A percentile compares a stretch with the other conserved stretches of the same genome.
Evolutionary conservation across 2,113 vertebrate species (phyloP).

Genomic region (Pionites leucogaster): DNA sequence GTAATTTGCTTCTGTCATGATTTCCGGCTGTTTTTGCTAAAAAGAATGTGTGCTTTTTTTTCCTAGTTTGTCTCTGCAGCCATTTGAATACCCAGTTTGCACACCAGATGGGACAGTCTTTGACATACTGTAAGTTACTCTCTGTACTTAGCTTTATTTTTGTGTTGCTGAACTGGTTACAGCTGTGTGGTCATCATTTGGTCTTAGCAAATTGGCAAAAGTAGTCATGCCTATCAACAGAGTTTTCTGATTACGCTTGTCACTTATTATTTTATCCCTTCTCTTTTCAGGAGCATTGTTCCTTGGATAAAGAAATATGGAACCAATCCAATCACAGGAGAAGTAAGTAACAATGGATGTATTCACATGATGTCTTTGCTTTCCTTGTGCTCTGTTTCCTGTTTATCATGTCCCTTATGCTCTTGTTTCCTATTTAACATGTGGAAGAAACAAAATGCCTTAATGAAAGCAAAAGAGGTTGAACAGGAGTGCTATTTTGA

Average conservation of each 20-base stretch:
- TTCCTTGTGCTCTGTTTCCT: background rate
- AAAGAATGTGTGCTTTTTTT: background rate
- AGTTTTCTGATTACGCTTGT: background rate
- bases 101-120: conserved; percentile 91
- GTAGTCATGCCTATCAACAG: accelerated
- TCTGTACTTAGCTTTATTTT: background rate
- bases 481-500: background rate
- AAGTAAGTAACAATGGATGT: conserved; percentile 74
- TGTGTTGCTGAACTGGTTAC: background rate
- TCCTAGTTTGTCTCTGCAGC: conserved; percentile 92
- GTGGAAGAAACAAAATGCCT: background rate
- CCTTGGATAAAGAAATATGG: conserved; percentile 98
- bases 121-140: conserved; percentile 88
- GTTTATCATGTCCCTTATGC: background rate
- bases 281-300: conserved; percentile 86
- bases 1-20: too few species aligned
- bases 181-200: background rate
- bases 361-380: background rate
- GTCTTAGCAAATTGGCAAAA: background rate
- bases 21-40: conserved; percentile 4
- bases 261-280: background rate
- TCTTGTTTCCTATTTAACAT: background rate
- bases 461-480: background rate
- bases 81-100: conserved; percentile 94
- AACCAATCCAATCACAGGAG: conserved; percentile 92